Evolutionary conservation across 2,888 invertebrate species (phyloP), one percentile per base, ranked within the genome.

Genomic region (Lycia hirtaria): DNA sequence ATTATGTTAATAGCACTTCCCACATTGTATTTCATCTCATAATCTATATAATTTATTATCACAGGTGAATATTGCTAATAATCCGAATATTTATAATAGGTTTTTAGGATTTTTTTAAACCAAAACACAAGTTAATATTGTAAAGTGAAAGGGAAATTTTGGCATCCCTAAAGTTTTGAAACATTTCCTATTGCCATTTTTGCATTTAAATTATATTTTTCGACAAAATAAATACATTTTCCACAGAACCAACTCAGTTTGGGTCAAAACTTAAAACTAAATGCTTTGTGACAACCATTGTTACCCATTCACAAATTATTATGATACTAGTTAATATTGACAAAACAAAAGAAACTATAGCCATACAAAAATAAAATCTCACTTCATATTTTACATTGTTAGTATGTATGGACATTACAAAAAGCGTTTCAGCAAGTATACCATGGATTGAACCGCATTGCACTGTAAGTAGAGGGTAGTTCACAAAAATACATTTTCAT

Each of bases 1-100:
- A 15, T 41, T 9, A 43, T 43, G 32, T 45, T 35, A 47, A 56
- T 56, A 57, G 50, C 17, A 50, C 44, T 73, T 71, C 61, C 55
- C 62, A 65, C 64, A 76, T 19, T 35, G 9, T 20, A 28, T 43
- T 33, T 24, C 9, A 10, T 35, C 73, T 45, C 65, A 70, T 76
- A 72, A 67, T 75, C 72, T 78, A 79, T 78, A 80, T 76, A 80
- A 80, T 81, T 81, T 82, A 83, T 76, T 89, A 90, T 89, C 90
- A 89, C 90, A 89, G 89, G 80, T 84, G 78, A 78, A 83, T 83
- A 85, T 83, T 80, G 82, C 82, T 83, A 84, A 83, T 71, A 74
- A 81, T 80, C 71, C 69, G 56, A 68, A 61, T 40, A 28, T 33
- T n/a, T 33, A 3, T 2, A 30, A 32, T 22, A 43, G 20, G 19